Conservation (phyloP, 2,888 invertebrate genomes). For the Timandra comae region DNA sequence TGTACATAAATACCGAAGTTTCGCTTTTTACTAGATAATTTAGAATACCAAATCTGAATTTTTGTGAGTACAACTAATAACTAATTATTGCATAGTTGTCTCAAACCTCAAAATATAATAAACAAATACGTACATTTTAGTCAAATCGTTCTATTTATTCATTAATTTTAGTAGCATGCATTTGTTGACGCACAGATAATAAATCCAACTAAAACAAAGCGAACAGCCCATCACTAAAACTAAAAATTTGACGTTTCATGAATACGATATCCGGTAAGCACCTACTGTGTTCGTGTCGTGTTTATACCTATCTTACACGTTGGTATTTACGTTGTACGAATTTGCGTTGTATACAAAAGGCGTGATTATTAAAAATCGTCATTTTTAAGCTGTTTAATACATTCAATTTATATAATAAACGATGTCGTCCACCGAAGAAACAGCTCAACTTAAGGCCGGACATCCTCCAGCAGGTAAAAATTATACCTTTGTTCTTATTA, state of each 20-base stretch:
- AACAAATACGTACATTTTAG: too few relatives aligned
- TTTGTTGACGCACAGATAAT: constrained; percentile 3
- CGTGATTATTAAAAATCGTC: constrained; percentile 14
- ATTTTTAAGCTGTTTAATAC: too few relatives aligned
- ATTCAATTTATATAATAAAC: too few relatives aligned
- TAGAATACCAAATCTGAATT: too few relatives aligned
- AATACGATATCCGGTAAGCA: background rate
- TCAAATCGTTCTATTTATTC: too few relatives aligned
- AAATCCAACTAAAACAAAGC: constrained; percentile 1
- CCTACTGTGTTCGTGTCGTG: constrained; percentile 17
- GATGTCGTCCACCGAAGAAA: constrained; percentile 75
- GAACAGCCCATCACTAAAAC: constrained; percentile 17
- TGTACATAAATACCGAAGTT: too few relatives aligned
- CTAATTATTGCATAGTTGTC: too few relatives aligned
- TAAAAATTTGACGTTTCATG: constrained; percentile 22
- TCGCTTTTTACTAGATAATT: too few relatives aligned
- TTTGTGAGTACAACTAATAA: too few relatives aligned
- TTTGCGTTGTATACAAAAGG: constrained; percentile 31
- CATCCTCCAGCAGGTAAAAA: constrained; percentile 92
- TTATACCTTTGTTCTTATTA: constrained; percentile 33
- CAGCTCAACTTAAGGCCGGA: constrained; percentile 86
- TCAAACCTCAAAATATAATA: too few relatives aligned
- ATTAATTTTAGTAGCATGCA: too few relatives aligned
- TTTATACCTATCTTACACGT: constrained; percentile 48
- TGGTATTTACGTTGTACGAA: too few relatives aligned